A percentile compares a stretch with the other conserved stretches of the same genome.
phyloP scores from a whole-genome alignment of 1,140 invertebrate species.

The Probaryconus sp. region DNA sequence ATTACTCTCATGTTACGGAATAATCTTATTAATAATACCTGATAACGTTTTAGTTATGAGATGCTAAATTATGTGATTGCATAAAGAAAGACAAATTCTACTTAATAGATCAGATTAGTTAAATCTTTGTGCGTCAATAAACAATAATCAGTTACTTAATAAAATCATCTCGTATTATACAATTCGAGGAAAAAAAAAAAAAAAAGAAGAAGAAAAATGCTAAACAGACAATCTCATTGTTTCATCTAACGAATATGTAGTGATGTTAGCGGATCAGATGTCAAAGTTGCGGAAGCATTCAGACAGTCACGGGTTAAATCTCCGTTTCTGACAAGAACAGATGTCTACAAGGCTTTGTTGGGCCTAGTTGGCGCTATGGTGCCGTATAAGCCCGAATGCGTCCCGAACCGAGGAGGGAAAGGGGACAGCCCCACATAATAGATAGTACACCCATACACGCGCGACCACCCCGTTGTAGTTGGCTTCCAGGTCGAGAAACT shows the following conservation, averaged over 20 bases:
- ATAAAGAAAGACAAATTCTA: too few species aligned
- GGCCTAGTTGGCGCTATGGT: conserved; percentile 72
- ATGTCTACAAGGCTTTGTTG: conserved; percentile 76
- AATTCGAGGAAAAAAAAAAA: too few species aligned
- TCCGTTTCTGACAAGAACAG: conserved; percentile 76
- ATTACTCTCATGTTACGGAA: conserved; percentile 35
- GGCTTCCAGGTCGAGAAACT: conserved; percentile 54
- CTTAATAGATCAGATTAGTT: too few species aligned
- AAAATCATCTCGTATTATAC: too few species aligned
- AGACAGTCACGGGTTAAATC: conserved; percentile 69
- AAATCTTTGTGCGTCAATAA: too few species aligned
- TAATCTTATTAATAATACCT: conserved; percentile 39
- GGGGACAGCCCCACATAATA: conserved; percentile 47
- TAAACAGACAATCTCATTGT: too few species aligned
- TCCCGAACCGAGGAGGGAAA: conserved; percentile 26
- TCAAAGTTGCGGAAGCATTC: conserved; percentile 52
- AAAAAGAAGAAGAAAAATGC: too few species aligned
- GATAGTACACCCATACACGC: conserved; percentile 54
- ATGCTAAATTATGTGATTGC: conserved; percentile 42
- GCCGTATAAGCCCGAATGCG: conserved; percentile 68
- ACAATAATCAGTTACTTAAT: too few species aligned
- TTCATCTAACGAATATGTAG: conserved; percentile 3
- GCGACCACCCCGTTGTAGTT: conserved; percentile 54
- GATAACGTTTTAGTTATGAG: conserved; percentile 35
- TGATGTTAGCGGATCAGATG: conserved; percentile 45